Percentiles rank a stretch among this genome's conserved stretches.
phyloP scores from a whole-genome alignment of 2,113 vertebrate genomes.

The Stegastes partitus region DNA sequence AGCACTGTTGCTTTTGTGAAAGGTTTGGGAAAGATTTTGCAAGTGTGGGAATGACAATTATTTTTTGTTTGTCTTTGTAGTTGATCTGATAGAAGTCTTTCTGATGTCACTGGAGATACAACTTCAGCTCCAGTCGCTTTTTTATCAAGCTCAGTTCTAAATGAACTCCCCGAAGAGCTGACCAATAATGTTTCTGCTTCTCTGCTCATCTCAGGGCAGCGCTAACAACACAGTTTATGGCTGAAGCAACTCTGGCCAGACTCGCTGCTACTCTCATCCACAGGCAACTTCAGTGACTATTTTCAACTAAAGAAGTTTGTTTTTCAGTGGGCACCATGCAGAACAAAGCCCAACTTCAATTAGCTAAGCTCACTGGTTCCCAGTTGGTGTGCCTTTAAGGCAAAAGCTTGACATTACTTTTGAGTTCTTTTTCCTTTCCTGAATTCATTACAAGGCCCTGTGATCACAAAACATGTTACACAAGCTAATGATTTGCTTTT shows the following conservation, averaged over 20 bases:
- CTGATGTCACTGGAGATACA: conserved; percentile 20
- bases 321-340: conserved; percentile 53
- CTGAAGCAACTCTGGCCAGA: conserved; percentile 22
- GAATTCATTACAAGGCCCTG: conserved; percentile 59
- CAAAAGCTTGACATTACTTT: conserved; percentile 44
- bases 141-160: conserved; percentile 20
- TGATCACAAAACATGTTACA: conserved; percentile 62
- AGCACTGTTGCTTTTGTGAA: conserved; percentile 16
- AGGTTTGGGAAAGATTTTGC: conserved; percentile 13
- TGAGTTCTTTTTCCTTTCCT: conserved; percentile 32
- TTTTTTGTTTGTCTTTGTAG: conserved; percentile 18
- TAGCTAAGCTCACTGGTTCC: conserved; percentile 60
- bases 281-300: conserved; percentile 31
- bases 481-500: conserved; percentile 54
- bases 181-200: conserved; percentile 8
- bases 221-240: conserved; percentile 23
- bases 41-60: conserved; percentile 26
- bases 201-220: conserved; percentile 3
- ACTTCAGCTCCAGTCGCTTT: neutral
- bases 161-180: conserved; percentile 31
- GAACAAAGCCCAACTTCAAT: conserved; percentile 70
- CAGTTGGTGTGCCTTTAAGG: conserved; percentile 64
- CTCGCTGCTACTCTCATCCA: conserved; percentile 6
- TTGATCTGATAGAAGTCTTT: conserved; percentile 5
- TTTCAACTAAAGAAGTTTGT: conserved; percentile 46